Evolutionary conservation across 64 coral and sea anemone genomes (phyloP).

Genomic region (Hydrozoanthus tunicans): DNA sequence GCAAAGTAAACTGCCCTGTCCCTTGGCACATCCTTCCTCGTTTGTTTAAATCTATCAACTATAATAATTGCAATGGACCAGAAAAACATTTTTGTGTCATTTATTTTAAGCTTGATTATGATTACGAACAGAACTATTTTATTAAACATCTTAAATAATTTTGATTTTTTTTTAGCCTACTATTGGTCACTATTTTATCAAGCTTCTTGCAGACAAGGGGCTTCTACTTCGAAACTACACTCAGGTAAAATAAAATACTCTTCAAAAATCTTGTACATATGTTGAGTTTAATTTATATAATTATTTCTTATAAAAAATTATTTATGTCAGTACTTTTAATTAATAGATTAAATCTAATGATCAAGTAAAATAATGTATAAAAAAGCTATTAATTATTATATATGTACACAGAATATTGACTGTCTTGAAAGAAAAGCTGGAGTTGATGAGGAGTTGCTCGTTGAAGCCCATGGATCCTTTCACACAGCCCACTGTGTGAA

Average conservation of each 20-base stretch:
- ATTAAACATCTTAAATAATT: not conserved
- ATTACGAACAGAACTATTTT: not conserved
- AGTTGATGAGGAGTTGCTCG: slow-evolving; percentile 65
- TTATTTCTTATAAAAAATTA: not conserved
- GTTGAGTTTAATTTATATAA: not conserved
- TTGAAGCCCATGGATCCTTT: slow-evolving; percentile 97
- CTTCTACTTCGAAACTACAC: slow-evolving; percentile 84
- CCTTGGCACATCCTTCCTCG: no score
- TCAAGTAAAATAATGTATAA: not conserved
- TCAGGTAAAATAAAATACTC: slow-evolving; percentile 57
- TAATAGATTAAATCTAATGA: not conserved
- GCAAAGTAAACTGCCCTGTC: no score
- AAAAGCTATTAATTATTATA: not conserved
- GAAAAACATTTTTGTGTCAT: no score
- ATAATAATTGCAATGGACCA: no score
- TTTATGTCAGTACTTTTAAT: not conserved
- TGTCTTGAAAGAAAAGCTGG: slow-evolving; percentile 90
- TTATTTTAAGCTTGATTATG: no score
- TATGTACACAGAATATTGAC: slow-evolving; percentile 82
- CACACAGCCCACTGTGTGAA: slow-evolving; percentile 84
- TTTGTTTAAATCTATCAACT: no score
- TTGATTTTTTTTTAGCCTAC: slow-evolving; percentile 69
- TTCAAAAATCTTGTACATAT: not conserved
- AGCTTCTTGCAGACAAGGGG: slow-evolving; percentile 80
- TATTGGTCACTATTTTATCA: slow-evolving; percentile 95